Evolutionary conservation across 2,797 vertebrate species (phyloP).

Genomic region (Epinephelus malabaricus): DNA sequence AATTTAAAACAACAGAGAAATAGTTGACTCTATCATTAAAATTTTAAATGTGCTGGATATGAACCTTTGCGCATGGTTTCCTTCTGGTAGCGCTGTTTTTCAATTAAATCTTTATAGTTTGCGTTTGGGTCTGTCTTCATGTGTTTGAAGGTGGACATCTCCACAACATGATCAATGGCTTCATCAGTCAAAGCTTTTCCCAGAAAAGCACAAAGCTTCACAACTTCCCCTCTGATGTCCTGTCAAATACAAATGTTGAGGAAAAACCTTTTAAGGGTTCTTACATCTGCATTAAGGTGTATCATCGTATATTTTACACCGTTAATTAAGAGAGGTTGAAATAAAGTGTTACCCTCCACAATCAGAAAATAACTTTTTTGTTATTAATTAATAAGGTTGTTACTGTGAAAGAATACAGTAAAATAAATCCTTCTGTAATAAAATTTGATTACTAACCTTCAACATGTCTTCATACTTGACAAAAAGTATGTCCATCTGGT

Average conservation of each 20-base stretch:
- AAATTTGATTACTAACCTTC: not conserved
- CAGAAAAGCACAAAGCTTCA: slow-evolving; percentile 44
- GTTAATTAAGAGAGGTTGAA: too few species aligned
- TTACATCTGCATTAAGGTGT: not conserved
- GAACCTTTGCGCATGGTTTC: slow-evolving; percentile 44
- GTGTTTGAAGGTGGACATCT: slow-evolving; percentile 38
- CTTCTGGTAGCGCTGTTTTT: not conserved
- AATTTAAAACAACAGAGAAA: too few species aligned
- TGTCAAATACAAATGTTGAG: not conserved
- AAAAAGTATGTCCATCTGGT: not conserved
- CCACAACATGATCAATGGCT: slow-evolving; percentile 26
- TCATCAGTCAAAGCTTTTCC: slow-evolving; percentile 40
- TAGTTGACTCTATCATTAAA: too few species aligned
- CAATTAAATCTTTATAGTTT: slow-evolving; percentile 29
- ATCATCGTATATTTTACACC: too few species aligned
- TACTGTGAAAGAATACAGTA: too few species aligned
- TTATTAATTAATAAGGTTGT: too few species aligned
- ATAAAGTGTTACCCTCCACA: too few species aligned
- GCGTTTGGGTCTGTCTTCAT: slow-evolving; percentile 54
- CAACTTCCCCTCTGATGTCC: slow-evolving; percentile 36
- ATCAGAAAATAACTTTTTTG: too few species aligned
- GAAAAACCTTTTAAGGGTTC: not conserved
- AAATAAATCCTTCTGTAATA: too few species aligned
- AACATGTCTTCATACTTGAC: not conserved
- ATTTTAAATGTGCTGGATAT: too few species aligned